These are phyloP conservation scores for Takifugu flavidus DNA, from an alignment of 2,113 vertebrate genomes.

Conservation along the genomic window DNA sequence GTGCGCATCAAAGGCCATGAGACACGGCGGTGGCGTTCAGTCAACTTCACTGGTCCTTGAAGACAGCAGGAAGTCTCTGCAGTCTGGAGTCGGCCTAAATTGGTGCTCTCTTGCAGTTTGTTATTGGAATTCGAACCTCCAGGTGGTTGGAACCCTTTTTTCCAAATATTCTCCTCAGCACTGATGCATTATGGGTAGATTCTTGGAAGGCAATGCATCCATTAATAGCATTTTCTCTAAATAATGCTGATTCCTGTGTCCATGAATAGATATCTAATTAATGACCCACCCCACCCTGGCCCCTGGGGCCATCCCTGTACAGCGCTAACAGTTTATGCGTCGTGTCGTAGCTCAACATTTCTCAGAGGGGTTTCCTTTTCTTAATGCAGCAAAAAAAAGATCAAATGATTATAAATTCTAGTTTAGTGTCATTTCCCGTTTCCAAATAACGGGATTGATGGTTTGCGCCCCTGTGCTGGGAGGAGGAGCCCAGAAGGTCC, in stretches of 20 bases:
- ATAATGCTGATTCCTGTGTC: slow-evolving; percentile 33
- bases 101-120: slow-evolving; percentile 12
- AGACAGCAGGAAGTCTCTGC: no score
- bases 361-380: slow-evolving; percentile 28
- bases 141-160: background rate
- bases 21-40: no score
- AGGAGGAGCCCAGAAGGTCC: no score
- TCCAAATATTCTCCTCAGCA: background rate
- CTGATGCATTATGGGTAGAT: slow-evolving; percentile 1
- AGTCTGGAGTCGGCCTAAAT: slow-evolving; percentile 13
- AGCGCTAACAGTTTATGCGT: background rate
- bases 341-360: slow-evolving; percentile 22
- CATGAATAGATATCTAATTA: slow-evolving; percentile 40
- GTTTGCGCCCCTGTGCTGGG: slow-evolving; percentile 9
- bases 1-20: no score
- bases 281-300: background rate
- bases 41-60: no score
- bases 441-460: no score
- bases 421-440: no score
- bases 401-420: no score
- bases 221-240: slow-evolving; percentile 17
- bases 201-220: background rate
- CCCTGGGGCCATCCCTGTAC: no score
- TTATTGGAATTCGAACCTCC: background rate
- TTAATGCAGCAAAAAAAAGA: slow-evolving; percentile 15